Conservation (phyloP, 2,888 invertebrate genomes). For the Heteropelma amictum region DNA sequence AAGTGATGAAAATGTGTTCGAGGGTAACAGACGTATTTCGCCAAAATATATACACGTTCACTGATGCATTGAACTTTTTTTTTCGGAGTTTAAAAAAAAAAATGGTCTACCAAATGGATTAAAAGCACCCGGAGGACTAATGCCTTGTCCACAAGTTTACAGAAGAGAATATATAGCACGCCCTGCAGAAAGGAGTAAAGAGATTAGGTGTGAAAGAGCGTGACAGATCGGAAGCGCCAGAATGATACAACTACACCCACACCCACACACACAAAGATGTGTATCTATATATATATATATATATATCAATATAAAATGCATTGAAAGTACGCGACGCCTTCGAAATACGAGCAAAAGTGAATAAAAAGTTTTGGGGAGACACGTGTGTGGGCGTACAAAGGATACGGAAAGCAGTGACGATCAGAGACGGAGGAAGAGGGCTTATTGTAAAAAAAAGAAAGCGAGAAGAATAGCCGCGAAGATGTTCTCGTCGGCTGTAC, state of each 20-base stretch:
- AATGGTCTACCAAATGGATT: not conserved
- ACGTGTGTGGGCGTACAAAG: conserved; percentile 29
- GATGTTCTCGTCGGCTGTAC: conserved; percentile 34
- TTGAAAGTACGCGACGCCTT: conserved; percentile 4
- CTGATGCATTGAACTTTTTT: no score
- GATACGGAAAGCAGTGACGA: conserved; percentile 1
- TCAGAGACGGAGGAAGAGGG: not conserved
- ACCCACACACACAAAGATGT: no score
- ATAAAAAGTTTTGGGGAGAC: not conserved
- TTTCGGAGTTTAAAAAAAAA: no score
- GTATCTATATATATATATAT: not conserved
- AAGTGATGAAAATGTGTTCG: no score
- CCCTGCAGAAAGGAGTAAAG: conserved; percentile 6
- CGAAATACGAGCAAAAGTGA: conserved; percentile 1
- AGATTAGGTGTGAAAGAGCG: conserved; percentile 28
- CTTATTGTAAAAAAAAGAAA: conserved; percentile 24
- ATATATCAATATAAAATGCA: not conserved
- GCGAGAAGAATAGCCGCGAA: conserved; percentile 47
- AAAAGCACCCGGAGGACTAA: not conserved
- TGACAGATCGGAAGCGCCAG: conserved; percentile 23
- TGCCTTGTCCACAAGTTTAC: not conserved
- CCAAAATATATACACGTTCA: no score
- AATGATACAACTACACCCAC: conserved; percentile 4
- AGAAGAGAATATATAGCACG: conserved; percentile 6
- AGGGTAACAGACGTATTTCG: no score